Evolutionary conservation across 2,113 vertebrate genomes (phyloP).

Genomic region (Embiotoca jacksoni): DNA sequence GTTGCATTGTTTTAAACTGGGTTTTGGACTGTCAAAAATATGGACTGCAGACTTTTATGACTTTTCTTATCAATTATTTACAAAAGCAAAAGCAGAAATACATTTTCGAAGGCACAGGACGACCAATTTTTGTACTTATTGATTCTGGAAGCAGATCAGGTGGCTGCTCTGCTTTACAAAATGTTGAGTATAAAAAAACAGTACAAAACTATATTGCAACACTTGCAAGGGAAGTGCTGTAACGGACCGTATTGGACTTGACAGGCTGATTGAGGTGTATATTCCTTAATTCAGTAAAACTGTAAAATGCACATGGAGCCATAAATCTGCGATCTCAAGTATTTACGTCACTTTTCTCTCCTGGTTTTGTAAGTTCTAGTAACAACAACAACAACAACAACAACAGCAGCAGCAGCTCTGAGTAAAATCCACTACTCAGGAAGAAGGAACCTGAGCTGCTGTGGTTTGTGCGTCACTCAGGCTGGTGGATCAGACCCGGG

Average conservation of each 20-base stretch:
- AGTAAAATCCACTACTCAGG: not conserved
- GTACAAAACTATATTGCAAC: not conserved
- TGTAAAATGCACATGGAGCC: constrained; percentile 3
- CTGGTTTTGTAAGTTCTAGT: not conserved
- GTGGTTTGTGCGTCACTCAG: not conserved
- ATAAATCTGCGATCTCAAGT: not conserved
- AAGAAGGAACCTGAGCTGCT: constrained; percentile 44
- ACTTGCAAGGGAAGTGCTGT: not conserved
- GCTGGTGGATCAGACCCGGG: constrained; percentile 34
- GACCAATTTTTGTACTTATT: too few species aligned
- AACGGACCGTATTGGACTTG: not conserved
- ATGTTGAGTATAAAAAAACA: not conserved
- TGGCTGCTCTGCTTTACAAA: not conserved
- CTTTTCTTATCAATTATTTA: too few species aligned
- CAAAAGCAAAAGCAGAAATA: too few species aligned
- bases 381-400: too few species aligned
- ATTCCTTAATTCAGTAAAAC: too few species aligned
- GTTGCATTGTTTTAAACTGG: too few species aligned
- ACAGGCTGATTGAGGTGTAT: too few species aligned
- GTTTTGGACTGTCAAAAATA: too few species aligned
- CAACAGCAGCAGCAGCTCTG: not conserved
- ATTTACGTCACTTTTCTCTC: constrained; percentile 5
- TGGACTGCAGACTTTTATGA: too few species aligned
- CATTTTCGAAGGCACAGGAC: too few species aligned
- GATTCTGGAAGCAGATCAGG: not conserved